These are phyloP conservation scores for Rhagophthalmus giganteus DNA, from an alignment of 2,888 invertebrate species.

Conservation along the genomic window DNA sequence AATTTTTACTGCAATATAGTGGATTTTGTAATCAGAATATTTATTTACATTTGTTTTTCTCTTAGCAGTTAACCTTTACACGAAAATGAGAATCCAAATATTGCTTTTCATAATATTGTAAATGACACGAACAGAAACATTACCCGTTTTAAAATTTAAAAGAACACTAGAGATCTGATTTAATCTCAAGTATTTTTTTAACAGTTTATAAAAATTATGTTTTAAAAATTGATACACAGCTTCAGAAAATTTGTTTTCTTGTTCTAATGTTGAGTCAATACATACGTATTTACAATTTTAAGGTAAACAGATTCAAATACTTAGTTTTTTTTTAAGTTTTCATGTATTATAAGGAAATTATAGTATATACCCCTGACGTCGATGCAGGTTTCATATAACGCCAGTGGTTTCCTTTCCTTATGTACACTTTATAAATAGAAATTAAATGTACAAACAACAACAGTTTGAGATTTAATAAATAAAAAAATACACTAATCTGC, in stretches of 20 bases:
- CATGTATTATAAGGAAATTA: no score
- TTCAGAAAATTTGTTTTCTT: no score
- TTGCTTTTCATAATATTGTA: background rate
- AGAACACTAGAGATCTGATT: no score
- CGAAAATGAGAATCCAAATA: constrained; percentile 10
- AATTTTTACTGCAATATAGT: background rate
- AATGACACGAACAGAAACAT: no score
- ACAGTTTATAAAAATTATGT: no score
- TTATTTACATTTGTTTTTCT: constrained; percentile 43
- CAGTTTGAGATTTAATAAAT: constrained; percentile 12
- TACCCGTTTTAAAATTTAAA: no score
- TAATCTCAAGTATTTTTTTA: no score
- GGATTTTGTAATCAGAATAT: constrained; percentile 51
- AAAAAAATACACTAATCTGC: constrained; percentile 22
- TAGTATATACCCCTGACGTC: constrained; percentile 17
- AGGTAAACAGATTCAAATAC: no score
- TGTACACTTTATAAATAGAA: constrained; percentile 28
- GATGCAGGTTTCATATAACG: constrained; percentile 14
- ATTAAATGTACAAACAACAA: constrained; percentile 26
- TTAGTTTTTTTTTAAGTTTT: no score
- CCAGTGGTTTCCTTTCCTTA: constrained; percentile 13
- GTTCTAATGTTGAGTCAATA: no score
- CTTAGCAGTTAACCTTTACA: constrained; percentile 32
- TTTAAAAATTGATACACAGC: no score
- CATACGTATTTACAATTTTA: no score